Evolutionary conservation across 2,797 vertebrate species (phyloP).

Genomic region (Australoheros facetus): DNA sequence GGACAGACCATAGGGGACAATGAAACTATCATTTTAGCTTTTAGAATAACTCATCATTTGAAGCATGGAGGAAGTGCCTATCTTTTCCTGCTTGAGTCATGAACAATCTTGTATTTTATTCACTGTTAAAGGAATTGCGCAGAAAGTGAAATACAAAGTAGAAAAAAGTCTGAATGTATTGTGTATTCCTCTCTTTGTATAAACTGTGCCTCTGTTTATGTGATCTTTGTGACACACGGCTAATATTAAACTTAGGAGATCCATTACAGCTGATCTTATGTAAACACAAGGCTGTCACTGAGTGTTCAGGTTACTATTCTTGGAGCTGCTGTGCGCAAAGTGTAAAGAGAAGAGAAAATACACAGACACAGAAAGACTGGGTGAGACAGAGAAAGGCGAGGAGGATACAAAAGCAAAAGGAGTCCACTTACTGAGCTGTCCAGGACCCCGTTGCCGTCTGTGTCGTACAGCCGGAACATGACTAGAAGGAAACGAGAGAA

Average conservation of each 20-base stretch:
- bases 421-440: constrained; percentile 90
- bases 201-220: constrained; percentile 5
- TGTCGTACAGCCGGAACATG: constrained; percentile 95
- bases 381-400: not conserved
- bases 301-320: constrained; percentile 35
- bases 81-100: not conserved
- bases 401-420: not conserved
- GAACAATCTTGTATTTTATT: not conserved
- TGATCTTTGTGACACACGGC: not conserved
- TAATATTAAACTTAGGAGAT: constrained; percentile 26
- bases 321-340: constrained; percentile 12
- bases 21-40: not conserved
- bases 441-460: constrained; percentile 90
- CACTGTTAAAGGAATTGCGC: not conserved
- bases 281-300: constrained; percentile 23
- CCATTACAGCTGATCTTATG: constrained; percentile 29
- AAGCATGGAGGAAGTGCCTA: not conserved
- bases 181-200: not conserved
- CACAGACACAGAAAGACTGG: not conserved
- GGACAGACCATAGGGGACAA: not conserved
- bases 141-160: not conserved
- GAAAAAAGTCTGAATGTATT: not conserved
- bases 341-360: not conserved
- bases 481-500: constrained; percentile 79
- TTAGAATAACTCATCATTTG: not conserved